Evolutionary conservation across 1,140 invertebrate species (phyloP).

Genomic region (Riptortus pedestris): DNA sequence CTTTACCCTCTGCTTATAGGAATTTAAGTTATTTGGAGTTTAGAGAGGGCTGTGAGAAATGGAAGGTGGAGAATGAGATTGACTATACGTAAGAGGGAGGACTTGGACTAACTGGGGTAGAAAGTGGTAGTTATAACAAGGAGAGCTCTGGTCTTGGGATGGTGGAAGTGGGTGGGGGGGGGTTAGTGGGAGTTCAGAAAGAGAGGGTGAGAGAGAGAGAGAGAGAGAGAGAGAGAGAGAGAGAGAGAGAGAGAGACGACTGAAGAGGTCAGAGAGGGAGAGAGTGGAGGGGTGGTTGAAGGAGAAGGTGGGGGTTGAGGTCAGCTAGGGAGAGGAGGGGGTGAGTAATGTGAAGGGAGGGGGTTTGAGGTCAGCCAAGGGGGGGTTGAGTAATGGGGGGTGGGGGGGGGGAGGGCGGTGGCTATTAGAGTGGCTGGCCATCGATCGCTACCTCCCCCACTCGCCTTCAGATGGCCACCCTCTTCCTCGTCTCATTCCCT

Average conservation of each 20-base stretch:
- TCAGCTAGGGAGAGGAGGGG: neutral
- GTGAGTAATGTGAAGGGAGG: neutral
- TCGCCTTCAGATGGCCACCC: neutral
- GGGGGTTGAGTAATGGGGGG: neutral
- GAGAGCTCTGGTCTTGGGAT: too few relatives aligned
- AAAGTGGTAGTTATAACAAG: too few relatives aligned
- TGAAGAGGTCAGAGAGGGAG: neutral
- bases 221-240: neutral
- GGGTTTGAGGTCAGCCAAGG: neutral
- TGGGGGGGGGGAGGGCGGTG: neutral
- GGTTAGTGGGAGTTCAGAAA: too few relatives aligned
- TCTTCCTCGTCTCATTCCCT: too few relatives aligned
- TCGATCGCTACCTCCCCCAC: neutral
- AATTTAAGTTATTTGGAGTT: too few relatives aligned
- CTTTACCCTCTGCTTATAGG: too few relatives aligned
- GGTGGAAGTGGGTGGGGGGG: too few relatives aligned
- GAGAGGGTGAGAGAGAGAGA: conserved; percentile 1
- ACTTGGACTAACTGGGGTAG: too few relatives aligned
- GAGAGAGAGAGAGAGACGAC: conserved; percentile 2
- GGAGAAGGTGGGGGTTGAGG: conserved; percentile 5
- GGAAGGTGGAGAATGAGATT: too few relatives aligned
- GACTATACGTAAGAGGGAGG: too few relatives aligned
- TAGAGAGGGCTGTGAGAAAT: too few relatives aligned
- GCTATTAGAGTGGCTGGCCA: neutral
- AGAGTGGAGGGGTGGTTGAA: neutral